Percentiles rank a stretch among this genome's conserved stretches.
These are phyloP conservation scores for Arctocebus calabarensis DNA, from an alignment of 2,797 vertebrate genomes.

Conservation along the genomic window DNA sequence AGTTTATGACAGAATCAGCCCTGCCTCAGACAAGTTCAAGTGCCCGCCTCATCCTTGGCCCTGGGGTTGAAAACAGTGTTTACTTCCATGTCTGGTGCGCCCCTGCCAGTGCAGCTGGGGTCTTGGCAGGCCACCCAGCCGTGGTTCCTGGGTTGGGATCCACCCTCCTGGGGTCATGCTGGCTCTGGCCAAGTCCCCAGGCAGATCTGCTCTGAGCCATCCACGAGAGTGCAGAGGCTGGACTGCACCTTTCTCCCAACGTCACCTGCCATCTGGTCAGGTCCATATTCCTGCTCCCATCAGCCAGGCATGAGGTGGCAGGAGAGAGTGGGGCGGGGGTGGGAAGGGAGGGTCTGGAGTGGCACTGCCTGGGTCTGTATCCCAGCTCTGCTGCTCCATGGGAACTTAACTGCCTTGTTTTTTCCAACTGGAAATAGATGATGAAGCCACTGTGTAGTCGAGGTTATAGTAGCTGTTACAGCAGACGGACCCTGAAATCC, in stretches of 20 bases:
- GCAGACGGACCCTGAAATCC: background rate
- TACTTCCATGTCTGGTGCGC: background rate
- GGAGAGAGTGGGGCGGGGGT: too few relatives aligned
- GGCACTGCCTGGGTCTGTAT: background rate
- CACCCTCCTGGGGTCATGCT: background rate
- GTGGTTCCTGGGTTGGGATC: background rate
- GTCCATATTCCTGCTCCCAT: background rate
- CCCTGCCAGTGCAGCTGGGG: background rate
- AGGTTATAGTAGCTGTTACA: fast-evolving
- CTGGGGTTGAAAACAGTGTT: background rate
- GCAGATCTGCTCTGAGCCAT: background rate
- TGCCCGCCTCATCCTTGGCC: too few relatives aligned
- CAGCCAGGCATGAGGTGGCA: too few relatives aligned
- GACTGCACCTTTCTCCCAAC: fast-evolving
- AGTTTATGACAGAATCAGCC: background rate
- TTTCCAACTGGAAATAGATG: background rate
- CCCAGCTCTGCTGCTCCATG: background rate
- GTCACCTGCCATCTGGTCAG: background rate
- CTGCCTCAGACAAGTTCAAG: background rate
- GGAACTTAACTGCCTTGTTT: background rate
- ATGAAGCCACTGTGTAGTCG: background rate
- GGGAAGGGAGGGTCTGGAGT: background rate
- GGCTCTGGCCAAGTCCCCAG: too few relatives aligned
- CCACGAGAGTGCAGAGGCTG: background rate
- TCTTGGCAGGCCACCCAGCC: background rate